phyloP scores from a whole-genome alignment of 2,888 invertebrate species.

The Galerucella nymphaeae region DNA sequence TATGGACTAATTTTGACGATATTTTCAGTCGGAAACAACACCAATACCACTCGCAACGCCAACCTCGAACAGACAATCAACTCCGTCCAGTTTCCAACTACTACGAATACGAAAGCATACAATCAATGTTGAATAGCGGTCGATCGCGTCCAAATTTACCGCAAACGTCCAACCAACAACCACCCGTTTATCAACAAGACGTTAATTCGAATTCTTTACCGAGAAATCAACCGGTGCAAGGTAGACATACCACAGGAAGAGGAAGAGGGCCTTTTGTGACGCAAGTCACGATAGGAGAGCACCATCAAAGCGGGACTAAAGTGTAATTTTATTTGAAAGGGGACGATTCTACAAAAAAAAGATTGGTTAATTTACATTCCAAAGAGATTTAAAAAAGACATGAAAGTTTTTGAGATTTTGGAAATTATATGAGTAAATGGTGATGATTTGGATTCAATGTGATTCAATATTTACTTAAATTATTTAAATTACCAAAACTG shows the following conservation, averaged over 20 bases:
- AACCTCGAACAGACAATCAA: constrained; percentile 66
- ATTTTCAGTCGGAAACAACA: constrained; percentile 72
- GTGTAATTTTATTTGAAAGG: constrained; percentile 51
- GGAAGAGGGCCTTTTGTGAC: constrained; percentile 71
- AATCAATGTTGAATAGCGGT: constrained; percentile 68
- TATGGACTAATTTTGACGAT: neutral
- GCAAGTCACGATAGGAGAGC: constrained; percentile 72
- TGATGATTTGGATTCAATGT: too few species aligned
- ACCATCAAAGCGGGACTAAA: constrained; percentile 63
- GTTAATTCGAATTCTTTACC: constrained; percentile 59
- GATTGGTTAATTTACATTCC: constrained; percentile 7
- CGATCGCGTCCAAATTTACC: constrained; percentile 54
- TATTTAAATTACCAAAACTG: too few species aligned
- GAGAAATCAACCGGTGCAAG: constrained; percentile 52
- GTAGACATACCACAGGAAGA: constrained; percentile 44
- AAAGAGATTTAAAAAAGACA: constrained; percentile 1
- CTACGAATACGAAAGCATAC: constrained; percentile 86
- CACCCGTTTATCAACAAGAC: constrained; percentile 52
- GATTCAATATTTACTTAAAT: too few species aligned
- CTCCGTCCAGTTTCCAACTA: constrained; percentile 83
- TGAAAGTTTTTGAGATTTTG: too few species aligned
- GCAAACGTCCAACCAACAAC: constrained; percentile 33
- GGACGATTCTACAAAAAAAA: neutral
- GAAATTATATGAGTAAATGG: too few species aligned
- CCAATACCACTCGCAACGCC: constrained; percentile 73